These are phyloP conservation scores for Mandrillus leucophaeus DNA, from an alignment of 2,113 vertebrate genomes.

Conservation along the genomic window DNA sequence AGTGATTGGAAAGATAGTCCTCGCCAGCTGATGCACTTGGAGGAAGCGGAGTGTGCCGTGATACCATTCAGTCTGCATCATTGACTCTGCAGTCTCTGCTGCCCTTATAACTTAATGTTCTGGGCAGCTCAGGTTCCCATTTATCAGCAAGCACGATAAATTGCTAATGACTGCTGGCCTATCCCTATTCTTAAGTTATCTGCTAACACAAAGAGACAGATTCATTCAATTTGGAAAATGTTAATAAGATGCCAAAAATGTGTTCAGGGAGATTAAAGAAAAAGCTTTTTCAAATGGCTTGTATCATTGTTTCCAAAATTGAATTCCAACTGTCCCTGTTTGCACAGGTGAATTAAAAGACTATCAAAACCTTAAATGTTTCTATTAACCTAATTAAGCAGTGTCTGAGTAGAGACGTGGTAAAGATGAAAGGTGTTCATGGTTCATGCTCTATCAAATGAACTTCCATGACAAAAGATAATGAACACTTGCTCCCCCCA, in stretches of 20 bases:
- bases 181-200: slow-evolving; percentile 68
- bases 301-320: slow-evolving; percentile 25
- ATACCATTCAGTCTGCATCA: slow-evolving; percentile 52
- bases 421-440: slow-evolving; percentile 11
- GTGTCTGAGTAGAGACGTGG: slow-evolving; percentile 41
- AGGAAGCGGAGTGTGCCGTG: background rate
- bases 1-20: background rate
- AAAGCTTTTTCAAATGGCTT: slow-evolving; percentile 52
- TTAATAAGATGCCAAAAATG: slow-evolving; percentile 58
- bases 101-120: slow-evolving; percentile 71
- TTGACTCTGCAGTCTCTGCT: slow-evolving; percentile 57
- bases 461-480: slow-evolving; percentile 16
- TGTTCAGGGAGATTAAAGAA: slow-evolving; percentile 26
- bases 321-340: slow-evolving; percentile 59
- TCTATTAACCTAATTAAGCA: slow-evolving; percentile 71
- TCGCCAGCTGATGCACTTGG: background rate
- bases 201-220: slow-evolving; percentile 72
- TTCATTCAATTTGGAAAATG: slow-evolving; percentile 77
- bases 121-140: slow-evolving; percentile 40
- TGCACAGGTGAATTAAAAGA: slow-evolving; percentile 71
- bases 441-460: background rate
- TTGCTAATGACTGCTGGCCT: slow-evolving; percentile 68
- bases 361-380: slow-evolving; percentile 56
- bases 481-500: background rate
- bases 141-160: slow-evolving; percentile 67